These are phyloP conservation scores for Anhinga rufa DNA, from an alignment of 2,113 vertebrate genomes.

Conservation along the genomic window DNA sequence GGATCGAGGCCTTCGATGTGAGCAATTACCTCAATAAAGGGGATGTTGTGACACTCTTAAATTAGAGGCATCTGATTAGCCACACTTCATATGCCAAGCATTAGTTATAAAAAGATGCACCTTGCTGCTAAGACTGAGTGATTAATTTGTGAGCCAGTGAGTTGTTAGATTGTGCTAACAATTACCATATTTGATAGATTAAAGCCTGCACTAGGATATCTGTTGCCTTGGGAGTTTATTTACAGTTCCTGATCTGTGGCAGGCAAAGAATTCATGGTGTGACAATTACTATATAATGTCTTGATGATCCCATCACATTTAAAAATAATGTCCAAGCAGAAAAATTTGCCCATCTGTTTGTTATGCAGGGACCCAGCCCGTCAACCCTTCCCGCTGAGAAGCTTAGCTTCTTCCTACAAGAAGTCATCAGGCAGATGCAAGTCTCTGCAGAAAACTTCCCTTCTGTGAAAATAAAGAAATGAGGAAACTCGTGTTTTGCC, in stretches of 20 bases:
- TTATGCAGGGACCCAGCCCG: background rate
- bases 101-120: slow-evolving; percentile 37
- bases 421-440: background rate
- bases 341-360: background rate
- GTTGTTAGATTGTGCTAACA: slow-evolving; percentile 31
- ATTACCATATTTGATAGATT: slow-evolving; percentile 60
- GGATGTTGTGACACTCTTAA: background rate
- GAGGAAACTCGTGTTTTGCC: background rate
- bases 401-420: background rate
- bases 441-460: background rate
- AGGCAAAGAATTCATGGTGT: background rate
- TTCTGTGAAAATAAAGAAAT: background rate
- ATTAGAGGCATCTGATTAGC: slow-evolving; percentile 16
- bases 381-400: background rate
- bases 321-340: background rate
- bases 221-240: slow-evolving; percentile 40
- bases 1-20: accelerated
- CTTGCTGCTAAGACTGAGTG: slow-evolving; percentile 53
- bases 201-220: background rate
- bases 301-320: background rate
- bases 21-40: background rate
- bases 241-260: slow-evolving; percentile 20
- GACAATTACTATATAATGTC: background rate
- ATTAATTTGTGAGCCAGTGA: slow-evolving; percentile 56
- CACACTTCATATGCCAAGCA: background rate